phyloP scores from a whole-genome alignment of 2,797 vertebrate species.

The Sus cebifrons region DNA sequence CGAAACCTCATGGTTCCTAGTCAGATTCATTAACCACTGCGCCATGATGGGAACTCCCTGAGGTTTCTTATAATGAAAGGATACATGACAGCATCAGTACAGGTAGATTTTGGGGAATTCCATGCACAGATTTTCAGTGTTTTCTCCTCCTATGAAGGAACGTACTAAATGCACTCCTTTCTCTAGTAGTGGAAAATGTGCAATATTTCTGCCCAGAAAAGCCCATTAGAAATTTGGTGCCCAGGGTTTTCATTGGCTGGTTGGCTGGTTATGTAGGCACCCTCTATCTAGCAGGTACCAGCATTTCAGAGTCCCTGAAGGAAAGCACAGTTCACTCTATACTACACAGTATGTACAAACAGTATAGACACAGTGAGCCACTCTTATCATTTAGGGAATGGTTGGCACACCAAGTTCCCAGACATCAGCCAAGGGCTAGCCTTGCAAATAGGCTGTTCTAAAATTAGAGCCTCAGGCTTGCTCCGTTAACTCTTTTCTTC shows the following conservation, averaged over 20 bases:
- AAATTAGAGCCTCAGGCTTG: not conserved
- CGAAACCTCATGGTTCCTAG: too few species aligned
- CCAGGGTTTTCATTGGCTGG: not conserved
- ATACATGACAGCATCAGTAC: not conserved
- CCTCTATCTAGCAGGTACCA: not conserved
- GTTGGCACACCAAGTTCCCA: not conserved
- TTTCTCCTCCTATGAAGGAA: not conserved
- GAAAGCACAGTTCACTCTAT: not conserved
- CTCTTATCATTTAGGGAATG: not conserved
- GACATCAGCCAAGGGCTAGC: not conserved
- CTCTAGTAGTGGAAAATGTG: not conserved
- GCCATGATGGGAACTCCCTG: not conserved
- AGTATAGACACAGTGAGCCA: not conserved
- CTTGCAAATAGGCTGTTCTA: not conserved
- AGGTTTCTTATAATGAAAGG: not conserved
- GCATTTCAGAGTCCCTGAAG: not conserved
- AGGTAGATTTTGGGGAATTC: not conserved
- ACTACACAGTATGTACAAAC: not conserved
- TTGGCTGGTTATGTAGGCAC: not conserved
- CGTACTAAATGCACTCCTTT: not conserved
- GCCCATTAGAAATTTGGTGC: not conserved
- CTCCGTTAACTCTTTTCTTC: not conserved
- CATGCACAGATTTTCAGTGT: not conserved
- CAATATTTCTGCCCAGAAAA: constrained; percentile 39
- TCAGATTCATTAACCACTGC: too few species aligned